Percentiles rank a stretch among this genome's conserved stretches.
phyloP scores from a whole-genome alignment of 2,888 invertebrate species.

The Pachycephus smyrnensis region DNA sequence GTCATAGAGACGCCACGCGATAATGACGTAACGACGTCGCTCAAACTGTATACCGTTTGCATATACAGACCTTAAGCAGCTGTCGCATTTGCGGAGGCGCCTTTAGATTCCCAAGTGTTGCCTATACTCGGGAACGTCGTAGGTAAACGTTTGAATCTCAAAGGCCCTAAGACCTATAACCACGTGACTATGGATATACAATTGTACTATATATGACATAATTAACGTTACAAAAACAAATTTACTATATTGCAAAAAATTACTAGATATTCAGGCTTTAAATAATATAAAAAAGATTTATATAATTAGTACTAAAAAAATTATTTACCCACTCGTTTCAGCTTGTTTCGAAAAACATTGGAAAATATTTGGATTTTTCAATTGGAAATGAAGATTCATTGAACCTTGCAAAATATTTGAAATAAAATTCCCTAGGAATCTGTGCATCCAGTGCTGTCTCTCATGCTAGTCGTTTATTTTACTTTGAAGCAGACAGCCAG shows the following conservation, averaged over 20 bases:
- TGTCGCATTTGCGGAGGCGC: background rate
- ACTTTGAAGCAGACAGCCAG: background rate
- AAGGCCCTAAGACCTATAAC: background rate
- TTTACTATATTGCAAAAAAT: too few relatives aligned
- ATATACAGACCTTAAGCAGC: background rate
- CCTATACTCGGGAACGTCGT: background rate
- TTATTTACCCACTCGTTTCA: too few relatives aligned
- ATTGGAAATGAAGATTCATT: too few relatives aligned
- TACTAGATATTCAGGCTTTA: too few relatives aligned
- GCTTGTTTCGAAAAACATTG: too few relatives aligned
- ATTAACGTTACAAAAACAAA: too few relatives aligned
- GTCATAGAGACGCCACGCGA: background rate
- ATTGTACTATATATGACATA: too few relatives aligned
- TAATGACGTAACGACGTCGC: background rate
- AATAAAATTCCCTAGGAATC: too few relatives aligned
- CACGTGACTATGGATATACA: background rate
- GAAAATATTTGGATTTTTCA: too few relatives aligned
- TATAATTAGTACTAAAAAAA: too few relatives aligned
- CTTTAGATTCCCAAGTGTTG: background rate
- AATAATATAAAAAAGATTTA: too few relatives aligned
- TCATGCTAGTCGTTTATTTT: background rate
- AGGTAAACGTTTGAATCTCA: background rate
- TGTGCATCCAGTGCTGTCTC: too few relatives aligned
- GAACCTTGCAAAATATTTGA: background rate
- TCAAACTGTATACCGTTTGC: background rate